Conservation (phyloP, 2,113 vertebrate genomes). For the Hymenochirus boettgeri region DNA sequence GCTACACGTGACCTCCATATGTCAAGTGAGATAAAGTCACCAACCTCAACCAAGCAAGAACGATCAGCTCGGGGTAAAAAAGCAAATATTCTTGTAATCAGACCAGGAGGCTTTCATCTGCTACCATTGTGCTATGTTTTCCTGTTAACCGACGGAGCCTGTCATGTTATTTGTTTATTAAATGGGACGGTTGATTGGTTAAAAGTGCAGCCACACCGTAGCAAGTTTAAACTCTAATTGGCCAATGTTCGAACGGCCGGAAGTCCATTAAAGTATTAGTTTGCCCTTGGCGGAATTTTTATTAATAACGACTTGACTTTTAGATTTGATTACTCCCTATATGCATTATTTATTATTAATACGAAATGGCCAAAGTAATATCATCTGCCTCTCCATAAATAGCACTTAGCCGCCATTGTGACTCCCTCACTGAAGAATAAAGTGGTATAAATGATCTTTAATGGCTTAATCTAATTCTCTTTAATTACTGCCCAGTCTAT, state of each 20-base stretch:
- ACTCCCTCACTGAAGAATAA: not conserved
- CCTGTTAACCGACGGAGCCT: too few relatives aligned
- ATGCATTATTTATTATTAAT: not conserved
- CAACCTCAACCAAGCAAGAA: not conserved
- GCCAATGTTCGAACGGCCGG: too few relatives aligned
- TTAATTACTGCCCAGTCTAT: not conserved
- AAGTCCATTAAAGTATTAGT: too few relatives aligned
- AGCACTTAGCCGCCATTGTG: not conserved
- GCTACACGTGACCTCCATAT: not conserved
- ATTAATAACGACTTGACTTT: too few relatives aligned
- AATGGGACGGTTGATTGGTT: too few relatives aligned
- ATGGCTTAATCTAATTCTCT: not conserved
- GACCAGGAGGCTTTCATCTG: not conserved
- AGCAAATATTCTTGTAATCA: not conserved
- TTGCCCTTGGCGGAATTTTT: too few relatives aligned
- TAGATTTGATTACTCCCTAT: not conserved
- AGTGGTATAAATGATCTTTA: not conserved
- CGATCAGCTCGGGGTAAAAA: not conserved
- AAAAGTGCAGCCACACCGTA: too few relatives aligned
- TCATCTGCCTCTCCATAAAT: not conserved
- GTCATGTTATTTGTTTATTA: too few relatives aligned
- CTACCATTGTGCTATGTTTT: not conserved
- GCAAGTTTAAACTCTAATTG: too few relatives aligned
- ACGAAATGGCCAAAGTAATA: not conserved
- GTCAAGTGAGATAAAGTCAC: not conserved